Base-by-base conservation (phyloP, 2,888 invertebrate genomes). In the Andrena trimmerana region DNA sequence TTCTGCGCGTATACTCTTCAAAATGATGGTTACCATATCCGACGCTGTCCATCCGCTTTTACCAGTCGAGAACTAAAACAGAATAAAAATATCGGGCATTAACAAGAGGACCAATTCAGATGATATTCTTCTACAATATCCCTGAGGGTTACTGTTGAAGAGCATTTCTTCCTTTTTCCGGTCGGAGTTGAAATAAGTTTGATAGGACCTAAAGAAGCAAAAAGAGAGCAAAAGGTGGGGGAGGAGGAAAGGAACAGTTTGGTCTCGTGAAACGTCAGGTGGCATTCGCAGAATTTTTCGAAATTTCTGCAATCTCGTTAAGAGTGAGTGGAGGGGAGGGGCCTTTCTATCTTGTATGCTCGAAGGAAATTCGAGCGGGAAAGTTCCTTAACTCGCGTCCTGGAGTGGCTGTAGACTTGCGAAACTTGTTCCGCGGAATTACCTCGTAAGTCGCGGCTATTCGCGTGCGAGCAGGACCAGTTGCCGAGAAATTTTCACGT, bases 401-500 rank as follows among this genome's bases (percentile, higher is more conserved):
- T 77, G 42, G 73, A 84, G 78, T 86, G 86, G 88, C 87, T 81
- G 86, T 86, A 74, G 75, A 83, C 75, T 83, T 76, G 79, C 78
- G 81, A 86, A 88, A 88, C 83, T 88, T 88, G 83, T 85, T 85
- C 86, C 76, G 80, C 78, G 80, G 84, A 80, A 88, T 88, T 88
- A 85, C 83, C 83, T 85, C 88, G 86, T 86, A 86, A 83, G 85
- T 85, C 79, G 82, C 74, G 86, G 59, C 86, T 50, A 79, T 78
- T 78, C 76, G 76, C 54, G 74, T 62, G 29, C 27, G 59, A 33
- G 54, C 29, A 50, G 63, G 65, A 42, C 52, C 70, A 60, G 50
- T 66, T 73, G 59, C 65, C 62, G 79, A 72, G 83, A 80, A 85
- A 86, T 86, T 86, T 87, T 87, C 87, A 80, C 87, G 67, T 82